Conservation (phyloP, 2,888 invertebrate species). For the Dynastes tityus region DNA sequence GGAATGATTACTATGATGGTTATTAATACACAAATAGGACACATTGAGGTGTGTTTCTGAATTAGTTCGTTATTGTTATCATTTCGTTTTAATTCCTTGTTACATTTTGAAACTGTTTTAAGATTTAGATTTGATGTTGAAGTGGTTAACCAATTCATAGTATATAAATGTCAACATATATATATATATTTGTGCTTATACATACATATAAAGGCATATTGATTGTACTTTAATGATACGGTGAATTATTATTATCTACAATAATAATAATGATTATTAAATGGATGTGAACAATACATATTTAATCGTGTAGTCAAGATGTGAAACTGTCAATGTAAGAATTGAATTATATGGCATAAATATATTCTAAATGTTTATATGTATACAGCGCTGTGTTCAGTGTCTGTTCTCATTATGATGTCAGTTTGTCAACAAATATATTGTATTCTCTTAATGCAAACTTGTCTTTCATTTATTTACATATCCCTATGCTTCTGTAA, state of each 20-base stretch:
- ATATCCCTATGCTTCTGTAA: not conserved
- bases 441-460: conserved; percentile 69
- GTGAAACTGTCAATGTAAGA: conserved; percentile 35
- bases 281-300: conserved; percentile 16
- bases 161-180: conserved; percentile 54
- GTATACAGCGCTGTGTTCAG: conserved; percentile 50
- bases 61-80: conserved; percentile 43
- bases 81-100: conserved; percentile 49
- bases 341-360: conserved; percentile 38
- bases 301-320: conserved; percentile 1
- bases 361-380: conserved; percentile 50
- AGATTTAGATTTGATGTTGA: conserved; percentile 55
- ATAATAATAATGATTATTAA: conserved; percentile 18
- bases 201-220: conserved; percentile 36
- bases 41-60: conserved; percentile 32
- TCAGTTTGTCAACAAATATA: conserved; percentile 63
- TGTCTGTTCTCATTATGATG: conserved; percentile 60
- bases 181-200: conserved; percentile 54
- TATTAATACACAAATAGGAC: conserved; percentile 52
- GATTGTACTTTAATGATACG: conserved; percentile 34
- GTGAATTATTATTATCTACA: conserved; percentile 37
- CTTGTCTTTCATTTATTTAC: conserved; percentile 56
- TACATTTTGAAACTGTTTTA: conserved; percentile 55
- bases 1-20: conserved; percentile 58
- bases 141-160: conserved; percentile 65